Percentiles rank a stretch among this genome's conserved stretches.
Evolutionary conservation across 2,888 invertebrate genomes (phyloP).

Genomic region (Tachina lurida): DNA sequence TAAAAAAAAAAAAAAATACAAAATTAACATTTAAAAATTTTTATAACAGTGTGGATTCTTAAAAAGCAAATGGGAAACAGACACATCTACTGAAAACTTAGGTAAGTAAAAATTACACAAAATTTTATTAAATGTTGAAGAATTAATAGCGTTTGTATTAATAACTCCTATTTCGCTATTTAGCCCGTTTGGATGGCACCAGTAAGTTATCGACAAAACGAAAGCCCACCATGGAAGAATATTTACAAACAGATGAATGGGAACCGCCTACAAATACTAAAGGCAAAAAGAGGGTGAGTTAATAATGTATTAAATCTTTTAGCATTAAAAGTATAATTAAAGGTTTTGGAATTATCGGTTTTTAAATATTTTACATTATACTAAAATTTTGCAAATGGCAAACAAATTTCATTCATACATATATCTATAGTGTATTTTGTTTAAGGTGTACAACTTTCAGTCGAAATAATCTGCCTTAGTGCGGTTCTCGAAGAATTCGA

Average conservation of each 20-base stretch:
- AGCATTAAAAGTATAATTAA: neutral
- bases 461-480: too few species aligned
- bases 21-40: constrained; percentile 61
- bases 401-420: too few species aligned
- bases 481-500: too few species aligned
- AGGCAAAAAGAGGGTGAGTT: constrained; percentile 94
- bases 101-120: constrained; percentile 87
- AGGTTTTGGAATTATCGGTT: neutral
- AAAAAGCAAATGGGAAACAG: constrained; percentile 94
- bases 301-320: neutral
- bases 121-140: neutral
- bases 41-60: constrained; percentile 80
- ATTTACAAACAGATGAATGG: constrained; percentile 92
- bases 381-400: too few species aligned
- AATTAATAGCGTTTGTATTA: neutral
- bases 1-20: constrained; percentile 1
- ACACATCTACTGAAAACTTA: constrained; percentile 90
- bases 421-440: too few species aligned
- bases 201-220: constrained; percentile 87
- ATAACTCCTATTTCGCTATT: constrained; percentile 74
- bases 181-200: constrained; percentile 97
- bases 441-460: too few species aligned
- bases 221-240: constrained; percentile 92
- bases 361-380: neutral
- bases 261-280: constrained; percentile 85